These are phyloP conservation scores for Aphidius colemani DNA, from an alignment of 2,888 invertebrate species.

Conservation along the genomic window DNA sequence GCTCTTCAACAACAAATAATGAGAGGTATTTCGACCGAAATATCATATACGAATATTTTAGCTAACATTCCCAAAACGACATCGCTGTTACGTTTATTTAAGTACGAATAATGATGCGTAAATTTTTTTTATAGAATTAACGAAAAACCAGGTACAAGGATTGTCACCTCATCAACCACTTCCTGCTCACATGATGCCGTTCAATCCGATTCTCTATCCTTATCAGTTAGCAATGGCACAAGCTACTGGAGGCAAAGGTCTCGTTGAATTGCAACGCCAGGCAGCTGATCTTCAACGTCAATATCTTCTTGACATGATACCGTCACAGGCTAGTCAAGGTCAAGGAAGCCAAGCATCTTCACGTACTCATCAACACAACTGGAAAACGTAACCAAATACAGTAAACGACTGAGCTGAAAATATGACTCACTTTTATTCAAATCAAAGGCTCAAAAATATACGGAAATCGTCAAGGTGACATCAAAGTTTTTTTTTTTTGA, in stretches of 20 bases:
- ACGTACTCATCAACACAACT: constrained; percentile 62
- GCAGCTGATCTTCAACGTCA: constrained; percentile 90
- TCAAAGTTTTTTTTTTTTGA: no score
- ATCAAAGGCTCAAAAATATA: no score
- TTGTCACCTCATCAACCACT: constrained; percentile 66
- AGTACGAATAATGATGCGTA: constrained; percentile 82
- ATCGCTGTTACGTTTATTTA: constrained; percentile 82
- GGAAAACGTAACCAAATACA: constrained; percentile 67
- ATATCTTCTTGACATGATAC: constrained; percentile 96
- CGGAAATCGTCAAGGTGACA: no score
- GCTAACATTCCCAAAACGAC: constrained; percentile 62
- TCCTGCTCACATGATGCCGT: constrained; percentile 84
- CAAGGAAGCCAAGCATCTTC: constrained; percentile 59
- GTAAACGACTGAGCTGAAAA: no score
- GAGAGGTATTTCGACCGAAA: constrained; percentile 65
- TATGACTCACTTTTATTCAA: no score
- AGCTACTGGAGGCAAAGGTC: constrained; percentile 64
- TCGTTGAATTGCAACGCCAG: constrained; percentile 79
- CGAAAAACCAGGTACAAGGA: constrained; percentile 56
- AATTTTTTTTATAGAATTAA: constrained; percentile 44
- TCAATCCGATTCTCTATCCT: constrained; percentile 84
- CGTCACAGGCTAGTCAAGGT: constrained; percentile 64
- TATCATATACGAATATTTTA: constrained; percentile 31
- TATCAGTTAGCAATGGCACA: constrained; percentile 88
- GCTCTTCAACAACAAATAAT: constrained; percentile 83